phyloP scores from a whole-genome alignment of 2,113 vertebrate species.

The Pitta sordida region DNA sequence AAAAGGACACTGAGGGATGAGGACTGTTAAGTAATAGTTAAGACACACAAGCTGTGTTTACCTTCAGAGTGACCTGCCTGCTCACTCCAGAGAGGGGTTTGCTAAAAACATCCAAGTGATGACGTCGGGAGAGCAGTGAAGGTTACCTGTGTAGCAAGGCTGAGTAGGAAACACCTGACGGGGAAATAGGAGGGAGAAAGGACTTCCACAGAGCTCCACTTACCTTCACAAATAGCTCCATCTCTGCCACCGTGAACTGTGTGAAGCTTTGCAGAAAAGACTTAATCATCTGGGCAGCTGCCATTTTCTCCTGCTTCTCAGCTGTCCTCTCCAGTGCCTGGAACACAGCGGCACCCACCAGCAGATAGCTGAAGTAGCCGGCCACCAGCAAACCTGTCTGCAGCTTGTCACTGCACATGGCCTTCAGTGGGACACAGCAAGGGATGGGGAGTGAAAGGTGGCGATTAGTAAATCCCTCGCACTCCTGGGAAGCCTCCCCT shows the following conservation, averaged over 20 bases:
- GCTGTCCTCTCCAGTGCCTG: conserved; percentile 54
- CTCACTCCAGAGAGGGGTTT: background rate
- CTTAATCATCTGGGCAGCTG: conserved; percentile 45
- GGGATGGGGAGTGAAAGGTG: background rate
- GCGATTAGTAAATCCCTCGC: background rate
- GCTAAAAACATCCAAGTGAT: background rate
- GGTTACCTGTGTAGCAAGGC: background rate
- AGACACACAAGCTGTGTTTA: background rate
- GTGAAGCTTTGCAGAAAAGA: conserved; percentile 64
- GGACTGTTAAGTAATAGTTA: background rate
- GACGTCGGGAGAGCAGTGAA: background rate
- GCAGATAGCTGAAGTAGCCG: conserved; percentile 32
- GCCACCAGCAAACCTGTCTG: conserved; percentile 26
- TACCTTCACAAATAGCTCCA: conserved; percentile 70
- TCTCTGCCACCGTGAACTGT: conserved; percentile 4
- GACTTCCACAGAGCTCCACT: background rate
- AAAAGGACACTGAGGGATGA: fast-evolving
- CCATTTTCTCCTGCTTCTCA: conserved; percentile 48
- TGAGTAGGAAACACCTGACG: background rate
- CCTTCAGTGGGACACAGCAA: background rate
- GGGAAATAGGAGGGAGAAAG: background rate
- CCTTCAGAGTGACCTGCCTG: background rate
- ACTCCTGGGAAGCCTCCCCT: background rate
- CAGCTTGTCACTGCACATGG: conserved; percentile 17
- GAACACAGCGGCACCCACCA: conserved; percentile 65